phyloP scores from a whole-genome alignment of 2,113 vertebrate species.

The Halichoeres trimaculatus region DNA sequence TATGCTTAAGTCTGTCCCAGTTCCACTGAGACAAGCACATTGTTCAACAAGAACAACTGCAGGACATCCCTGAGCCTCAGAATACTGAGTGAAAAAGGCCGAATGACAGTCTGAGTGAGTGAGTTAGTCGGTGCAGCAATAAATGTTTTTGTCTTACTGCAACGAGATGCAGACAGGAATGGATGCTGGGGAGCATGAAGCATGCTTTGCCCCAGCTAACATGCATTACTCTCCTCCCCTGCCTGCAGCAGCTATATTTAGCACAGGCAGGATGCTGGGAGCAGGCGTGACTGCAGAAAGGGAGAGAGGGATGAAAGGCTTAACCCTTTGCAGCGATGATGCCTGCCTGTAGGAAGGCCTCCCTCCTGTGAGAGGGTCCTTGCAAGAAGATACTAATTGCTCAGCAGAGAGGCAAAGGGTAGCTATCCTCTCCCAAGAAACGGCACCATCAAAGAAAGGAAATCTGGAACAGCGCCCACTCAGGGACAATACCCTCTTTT shows the following conservation, averaged over 20 bases:
- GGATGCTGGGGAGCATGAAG: conserved; percentile 34
- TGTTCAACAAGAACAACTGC: neutral
- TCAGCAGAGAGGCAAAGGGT: neutral
- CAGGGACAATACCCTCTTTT: neutral
- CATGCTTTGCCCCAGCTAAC: conserved; percentile 49
- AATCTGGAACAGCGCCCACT: conserved; percentile 15
- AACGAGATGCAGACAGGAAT: conserved; percentile 7
- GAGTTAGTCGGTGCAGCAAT: neutral
- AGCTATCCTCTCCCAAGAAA: neutral
- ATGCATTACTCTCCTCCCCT: conserved; percentile 48
- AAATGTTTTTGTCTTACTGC: conserved; percentile 19
- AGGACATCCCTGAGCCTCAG: neutral
- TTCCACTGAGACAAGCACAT: neutral
- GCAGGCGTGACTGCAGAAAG: conserved; percentile 67
- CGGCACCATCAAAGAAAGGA: conserved; percentile 15
- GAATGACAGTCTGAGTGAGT: neutral
- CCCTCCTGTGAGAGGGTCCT: conserved; percentile 10
- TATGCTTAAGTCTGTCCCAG: conserved; percentile 6
- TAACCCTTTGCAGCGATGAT: conserved; percentile 50
- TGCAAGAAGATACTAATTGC: neutral
- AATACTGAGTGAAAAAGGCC: neutral
- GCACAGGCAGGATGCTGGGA: conserved; percentile 66
- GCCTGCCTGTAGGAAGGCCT: neutral
- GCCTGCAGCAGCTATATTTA: conserved; percentile 80
- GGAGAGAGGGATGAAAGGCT: conserved; percentile 50